Conservation (phyloP, 2,888 invertebrate genomes). For the Metellina segmentata region DNA sequence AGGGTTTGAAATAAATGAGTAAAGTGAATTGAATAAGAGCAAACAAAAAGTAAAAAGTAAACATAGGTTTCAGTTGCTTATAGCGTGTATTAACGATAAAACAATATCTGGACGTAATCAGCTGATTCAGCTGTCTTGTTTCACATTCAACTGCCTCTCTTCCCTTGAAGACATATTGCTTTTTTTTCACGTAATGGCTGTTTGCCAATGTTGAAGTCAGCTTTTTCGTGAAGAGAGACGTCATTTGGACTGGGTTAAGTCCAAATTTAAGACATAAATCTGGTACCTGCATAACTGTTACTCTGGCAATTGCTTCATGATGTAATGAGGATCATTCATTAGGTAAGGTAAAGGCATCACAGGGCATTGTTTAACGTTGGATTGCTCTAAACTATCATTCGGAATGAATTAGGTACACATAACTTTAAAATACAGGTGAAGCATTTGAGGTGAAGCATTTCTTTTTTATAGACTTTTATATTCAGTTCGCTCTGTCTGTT, state of each 20-base stretch:
- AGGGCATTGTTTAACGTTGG: too few species aligned
- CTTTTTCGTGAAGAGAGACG: neutral
- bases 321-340: neutral
- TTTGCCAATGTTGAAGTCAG: neutral
- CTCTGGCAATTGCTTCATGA: neutral
- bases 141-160: neutral
- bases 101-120: neutral
- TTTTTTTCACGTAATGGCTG: neutral
- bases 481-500: too few species aligned
- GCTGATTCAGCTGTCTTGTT: slow-evolving; percentile 1
- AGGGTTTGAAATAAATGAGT: neutral
- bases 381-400: too few species aligned
- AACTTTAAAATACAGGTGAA: too few species aligned
- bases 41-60: neutral
- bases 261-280: neutral
- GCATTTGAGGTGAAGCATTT: too few species aligned
- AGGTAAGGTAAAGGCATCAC: too few species aligned
- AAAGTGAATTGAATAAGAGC: neutral
- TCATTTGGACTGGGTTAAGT: neutral
- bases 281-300: neutral
- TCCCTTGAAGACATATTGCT: neutral
- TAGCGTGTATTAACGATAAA: neutral
- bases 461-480: too few species aligned
- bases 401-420: too few species aligned
- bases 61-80: neutral